Conservation (phyloP, 1,140 invertebrate genomes). For the Cotesia typhae region DNA sequence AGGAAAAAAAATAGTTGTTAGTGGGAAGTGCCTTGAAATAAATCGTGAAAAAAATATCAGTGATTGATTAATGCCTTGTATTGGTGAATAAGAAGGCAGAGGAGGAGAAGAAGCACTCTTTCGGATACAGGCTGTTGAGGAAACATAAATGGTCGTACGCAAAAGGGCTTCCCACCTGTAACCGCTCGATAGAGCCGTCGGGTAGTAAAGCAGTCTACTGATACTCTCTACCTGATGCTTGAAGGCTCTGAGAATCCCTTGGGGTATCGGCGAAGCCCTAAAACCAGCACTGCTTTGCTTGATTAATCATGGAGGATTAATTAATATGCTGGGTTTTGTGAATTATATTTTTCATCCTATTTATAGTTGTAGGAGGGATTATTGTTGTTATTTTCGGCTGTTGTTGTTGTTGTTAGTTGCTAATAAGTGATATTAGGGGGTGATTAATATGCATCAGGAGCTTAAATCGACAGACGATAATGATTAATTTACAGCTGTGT, state of each 20-base stretch:
- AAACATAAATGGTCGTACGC: neutral
- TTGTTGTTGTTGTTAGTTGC: conserved; percentile 3
- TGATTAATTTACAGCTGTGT: conserved; percentile 57
- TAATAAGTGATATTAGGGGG: conserved; percentile 22
- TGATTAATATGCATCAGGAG: conserved; percentile 41
- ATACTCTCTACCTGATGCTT: neutral
- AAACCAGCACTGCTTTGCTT: neutral
- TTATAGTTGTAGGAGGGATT: neutral
- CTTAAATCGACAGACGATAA: conserved; percentile 44
- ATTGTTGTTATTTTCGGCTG: neutral
- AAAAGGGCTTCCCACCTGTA: conserved; percentile 27
- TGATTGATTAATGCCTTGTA: too few relatives aligned
- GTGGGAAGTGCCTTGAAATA: too few relatives aligned
- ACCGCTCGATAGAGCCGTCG: conserved; percentile 26
- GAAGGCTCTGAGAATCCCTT: conserved; percentile 21
- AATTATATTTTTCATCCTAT: too few relatives aligned
- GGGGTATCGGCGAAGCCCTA: neutral
- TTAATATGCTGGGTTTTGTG: too few relatives aligned
- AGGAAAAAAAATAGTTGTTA: too few relatives aligned
- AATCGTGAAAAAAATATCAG: too few relatives aligned
- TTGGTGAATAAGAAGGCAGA: too few relatives aligned
- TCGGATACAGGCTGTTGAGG: too few relatives aligned
- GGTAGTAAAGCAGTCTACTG: too few relatives aligned
- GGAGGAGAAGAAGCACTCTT: too few relatives aligned
- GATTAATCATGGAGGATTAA: too few relatives aligned